Evolutionary conservation across 2,888 invertebrate genomes (phyloP).

Genomic region (Schrankia costaestrigalis): DNA sequence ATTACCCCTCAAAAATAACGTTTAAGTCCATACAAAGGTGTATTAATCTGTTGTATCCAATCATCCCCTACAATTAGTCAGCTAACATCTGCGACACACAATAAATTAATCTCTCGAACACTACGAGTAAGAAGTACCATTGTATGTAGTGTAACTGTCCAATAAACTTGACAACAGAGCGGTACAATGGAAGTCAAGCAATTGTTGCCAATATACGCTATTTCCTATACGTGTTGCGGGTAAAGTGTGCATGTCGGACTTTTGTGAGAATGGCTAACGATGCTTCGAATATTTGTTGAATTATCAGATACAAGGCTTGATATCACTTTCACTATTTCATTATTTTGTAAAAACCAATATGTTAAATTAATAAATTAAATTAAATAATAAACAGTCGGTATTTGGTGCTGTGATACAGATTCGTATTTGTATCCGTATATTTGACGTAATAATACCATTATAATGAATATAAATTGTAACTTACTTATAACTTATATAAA

Average conservation of each 20-base stretch:
- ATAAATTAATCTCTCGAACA: constrained; percentile 31
- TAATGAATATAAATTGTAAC: too few relatives aligned
- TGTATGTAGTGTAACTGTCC: constrained; percentile 19
- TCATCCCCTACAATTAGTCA: constrained; percentile 27
- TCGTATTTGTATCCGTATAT: too few relatives aligned
- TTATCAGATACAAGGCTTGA: too few relatives aligned
- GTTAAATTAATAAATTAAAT: too few relatives aligned
- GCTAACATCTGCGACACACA: constrained; percentile 19
- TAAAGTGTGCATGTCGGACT: not conserved
- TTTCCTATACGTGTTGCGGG: constrained; percentile 17
- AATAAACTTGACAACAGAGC: constrained; percentile 15
- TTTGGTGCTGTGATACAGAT: too few relatives aligned
- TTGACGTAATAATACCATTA: too few relatives aligned
- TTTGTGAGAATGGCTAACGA: not conserved
- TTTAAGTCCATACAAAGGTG: constrained; percentile 6
- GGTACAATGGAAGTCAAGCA: constrained; percentile 21
- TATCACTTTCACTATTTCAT: too few relatives aligned
- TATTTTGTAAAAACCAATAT: too few relatives aligned
- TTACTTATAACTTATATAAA: too few relatives aligned
- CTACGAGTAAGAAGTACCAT: constrained; percentile 22
- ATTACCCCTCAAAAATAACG: constrained; percentile 2
- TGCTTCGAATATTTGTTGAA: not conserved
- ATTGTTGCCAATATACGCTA: constrained; percentile 24
- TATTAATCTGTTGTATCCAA: constrained; percentile 8
- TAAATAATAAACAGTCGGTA: too few relatives aligned